phyloP scores from a whole-genome alignment of 1,140 invertebrate species.

The Vollenhovia emeryi region DNA sequence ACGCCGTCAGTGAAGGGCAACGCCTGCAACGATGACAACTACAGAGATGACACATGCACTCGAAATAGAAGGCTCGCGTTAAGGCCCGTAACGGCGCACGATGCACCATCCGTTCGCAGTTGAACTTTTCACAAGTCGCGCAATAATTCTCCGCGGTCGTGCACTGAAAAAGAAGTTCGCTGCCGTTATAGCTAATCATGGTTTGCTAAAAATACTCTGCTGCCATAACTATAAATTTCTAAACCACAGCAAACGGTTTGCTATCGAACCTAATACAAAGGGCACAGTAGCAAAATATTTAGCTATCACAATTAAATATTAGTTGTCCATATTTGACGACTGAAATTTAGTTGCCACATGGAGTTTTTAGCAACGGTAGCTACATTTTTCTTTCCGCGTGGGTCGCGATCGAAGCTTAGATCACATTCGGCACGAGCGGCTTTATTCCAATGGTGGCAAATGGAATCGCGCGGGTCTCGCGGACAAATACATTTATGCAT shows the following conservation, averaged over 20 bases:
- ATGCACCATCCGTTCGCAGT: constrained; percentile 25
- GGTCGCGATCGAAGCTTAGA: not conserved
- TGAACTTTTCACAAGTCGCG: constrained; percentile 22
- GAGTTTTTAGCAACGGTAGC: no score
- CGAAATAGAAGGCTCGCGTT: constrained; percentile 71
- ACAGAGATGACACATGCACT: constrained; percentile 68
- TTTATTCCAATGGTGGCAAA: constrained; percentile 14
- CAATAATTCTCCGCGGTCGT: constrained; percentile 9
- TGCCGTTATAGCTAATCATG: no score
- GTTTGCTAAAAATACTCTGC: no score
- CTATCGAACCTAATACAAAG: no score
- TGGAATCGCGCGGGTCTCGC: not conserved
- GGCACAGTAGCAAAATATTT: no score
- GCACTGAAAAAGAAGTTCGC: no score
- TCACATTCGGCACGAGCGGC: not conserved
- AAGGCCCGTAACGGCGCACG: constrained; percentile 62
- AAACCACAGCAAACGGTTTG: no score
- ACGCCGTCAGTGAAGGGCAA: constrained; percentile 21
- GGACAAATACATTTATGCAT: not conserved
- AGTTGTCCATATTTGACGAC: no score
- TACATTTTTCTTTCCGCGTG: no score
- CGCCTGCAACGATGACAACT: constrained; percentile 44
- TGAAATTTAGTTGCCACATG: no score
- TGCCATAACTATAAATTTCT: no score
- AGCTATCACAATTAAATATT: no score